Conservation (phyloP, 2,888 invertebrate genomes). For the Chrysotoxum bicinctum region DNA sequence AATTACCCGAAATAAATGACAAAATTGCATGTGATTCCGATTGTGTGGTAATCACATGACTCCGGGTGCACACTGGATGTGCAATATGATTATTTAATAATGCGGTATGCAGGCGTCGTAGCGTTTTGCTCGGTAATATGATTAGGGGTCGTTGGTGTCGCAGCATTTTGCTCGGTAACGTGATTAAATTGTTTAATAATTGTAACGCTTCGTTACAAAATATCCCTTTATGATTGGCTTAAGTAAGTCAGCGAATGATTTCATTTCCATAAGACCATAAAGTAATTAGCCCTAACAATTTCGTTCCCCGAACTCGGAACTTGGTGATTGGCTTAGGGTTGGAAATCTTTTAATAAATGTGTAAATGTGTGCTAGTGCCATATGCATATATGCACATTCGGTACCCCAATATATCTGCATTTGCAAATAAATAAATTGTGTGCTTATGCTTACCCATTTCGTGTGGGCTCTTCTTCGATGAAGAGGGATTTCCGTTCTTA, state of each 20-base stretch:
- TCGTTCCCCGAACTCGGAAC: conserved; percentile 35
- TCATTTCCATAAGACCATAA: conserved; percentile 55
- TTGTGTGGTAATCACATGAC: no score
- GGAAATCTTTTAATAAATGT: conserved; percentile 19
- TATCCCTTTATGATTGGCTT: conserved; percentile 39
- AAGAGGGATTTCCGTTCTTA: conserved; percentile 70
- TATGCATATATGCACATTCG: conserved; percentile 20
- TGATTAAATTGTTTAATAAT: no score
- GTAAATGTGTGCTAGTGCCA: not conserved
- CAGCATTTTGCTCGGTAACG: no score
- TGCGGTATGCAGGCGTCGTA: no score
- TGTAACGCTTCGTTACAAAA: no score
- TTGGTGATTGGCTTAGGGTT: conserved; percentile 34
- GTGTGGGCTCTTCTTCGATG: conserved; percentile 50
- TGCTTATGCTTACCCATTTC: conserved; percentile 55
- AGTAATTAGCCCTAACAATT: conserved; percentile 67
- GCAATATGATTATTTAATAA: no score
- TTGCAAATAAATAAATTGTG: conserved; percentile 59
- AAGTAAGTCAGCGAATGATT: conserved; percentile 43
- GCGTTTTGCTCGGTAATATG: no score
- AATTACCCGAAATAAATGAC: no score
- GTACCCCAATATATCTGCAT: conserved; percentile 69
- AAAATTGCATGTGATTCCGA: no score
- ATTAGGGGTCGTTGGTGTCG: no score
- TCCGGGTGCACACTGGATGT: no score